Base-by-base conservation (phyloP, 2,113 vertebrate genomes). In the Siphamia tubifer region DNA sequence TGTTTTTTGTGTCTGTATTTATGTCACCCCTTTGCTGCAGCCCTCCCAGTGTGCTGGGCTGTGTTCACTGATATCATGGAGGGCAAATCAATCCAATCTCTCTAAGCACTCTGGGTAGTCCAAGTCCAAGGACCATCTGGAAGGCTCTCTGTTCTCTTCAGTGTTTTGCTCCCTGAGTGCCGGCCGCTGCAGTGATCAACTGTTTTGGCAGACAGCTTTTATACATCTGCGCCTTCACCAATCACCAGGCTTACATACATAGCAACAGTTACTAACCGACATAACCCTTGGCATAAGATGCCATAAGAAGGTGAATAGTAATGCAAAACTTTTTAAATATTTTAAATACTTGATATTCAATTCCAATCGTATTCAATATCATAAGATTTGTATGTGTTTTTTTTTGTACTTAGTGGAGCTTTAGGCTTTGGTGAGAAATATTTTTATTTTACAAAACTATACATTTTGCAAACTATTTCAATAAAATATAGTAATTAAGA, bases 81-180 rank as follows among this genome's bases (percentile, higher is more conserved):
- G 82, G 71, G 72, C 69, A 82, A 89, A 89, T 90, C 87, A 87
- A 84, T 89, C 79, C 82, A 79, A 77, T 86, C 81, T 87, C 82
- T 87, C 81, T 79, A 85, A 88, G 79, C 81, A 76, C 67, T 76
- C 68, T 81, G 82, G 79, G 84, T 74, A 81, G 70, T 84, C 72
- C 45, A 54, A 68, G 74, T 84, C 78, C 72, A 56, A 51, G 47
- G 62, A 76, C 85, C 87, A 90, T 90, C 85, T 89, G 85, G 85
- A 86, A 64, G 69, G 24, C 24, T 40, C 60, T 77, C 79, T 82
- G 78, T 61, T 70, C 67, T 77, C 69, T 36, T 65, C 79, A 66
- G 77, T 68, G 68, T 43, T 72, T 68, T 48, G 70, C 52, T 84
- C 78, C 80, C 65, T 2, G 54, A 66, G 61, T 32, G 72, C 28